Evolutionary conservation across 2,888 invertebrate species (phyloP), one percentile per base, ranked within the genome.

Genomic region (Trichogramma evanescens): DNA sequence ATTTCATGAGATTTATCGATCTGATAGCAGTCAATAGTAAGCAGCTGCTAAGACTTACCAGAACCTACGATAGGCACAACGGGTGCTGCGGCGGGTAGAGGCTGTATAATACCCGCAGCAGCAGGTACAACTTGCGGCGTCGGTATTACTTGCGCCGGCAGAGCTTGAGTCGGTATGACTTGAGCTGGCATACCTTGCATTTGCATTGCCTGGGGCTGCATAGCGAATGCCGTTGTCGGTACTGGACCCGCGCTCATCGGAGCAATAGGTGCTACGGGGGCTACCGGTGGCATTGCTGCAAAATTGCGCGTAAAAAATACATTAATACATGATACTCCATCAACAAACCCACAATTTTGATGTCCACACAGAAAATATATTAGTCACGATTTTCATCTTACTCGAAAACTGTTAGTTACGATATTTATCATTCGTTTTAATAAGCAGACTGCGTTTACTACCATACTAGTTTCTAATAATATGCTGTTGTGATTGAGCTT

Each of bases 191-290:
- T 72, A 75, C 57, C 68, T 68, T 3, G 54, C 56, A 75, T 68
- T 26, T 76, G 70, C 63, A 72, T 66, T 13, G 73, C 49, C 45
- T 70, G 71, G 53, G 67, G 71, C 26, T 26, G 26, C 73, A 76
- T 75, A 50, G 71, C 72, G 51, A 78, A 77, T 60, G 76, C 77
- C 59, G 74, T 71, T 26, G 76, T 71, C 59, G 77, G 75, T 5
- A 72, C 66, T 54, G 78, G 74, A 63, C 71, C 74, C 56, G 74
- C 71, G 55, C 76, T 75, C 55, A 76, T 62, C 43, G 77, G 76
- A 58, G 70, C 77, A 7, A 77, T 73, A 46, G 76, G 75, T 57
- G 71, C 76, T 38, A 76, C 72, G 53, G 75, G 63, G 9, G 75
- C 75, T 41, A 69, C 70, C 43, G 72, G 64, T 56, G 73, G 66